Evolutionary conservation across 2,888 invertebrate genomes (phyloP).

Genomic region (Drosophila fungiperda): DNA sequence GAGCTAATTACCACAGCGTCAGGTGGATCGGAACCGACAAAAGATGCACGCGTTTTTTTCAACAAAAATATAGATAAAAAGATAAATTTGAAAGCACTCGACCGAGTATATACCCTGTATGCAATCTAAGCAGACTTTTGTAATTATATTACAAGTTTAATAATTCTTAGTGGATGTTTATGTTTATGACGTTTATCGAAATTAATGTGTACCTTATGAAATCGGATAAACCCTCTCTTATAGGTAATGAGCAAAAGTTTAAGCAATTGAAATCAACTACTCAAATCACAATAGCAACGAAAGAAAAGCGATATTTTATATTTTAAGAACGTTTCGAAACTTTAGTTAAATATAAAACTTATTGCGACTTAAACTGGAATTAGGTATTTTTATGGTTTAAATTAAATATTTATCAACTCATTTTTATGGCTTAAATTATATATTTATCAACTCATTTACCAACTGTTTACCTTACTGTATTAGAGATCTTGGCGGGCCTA

Average conservation of each 20-base stretch:
- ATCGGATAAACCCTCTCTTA: neutral
- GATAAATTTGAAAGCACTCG: neutral
- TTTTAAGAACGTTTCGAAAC: neutral
- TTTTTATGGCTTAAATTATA: neutral
- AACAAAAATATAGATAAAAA: conserved; percentile 6
- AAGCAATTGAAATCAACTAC: neutral
- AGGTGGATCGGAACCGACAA: conserved; percentile 15
- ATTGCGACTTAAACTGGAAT: neutral
- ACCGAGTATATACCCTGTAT: neutral
- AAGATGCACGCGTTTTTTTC: neutral
- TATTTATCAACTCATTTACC: neutral
- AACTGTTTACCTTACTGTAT: neutral
- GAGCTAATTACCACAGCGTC: conserved; percentile 44
- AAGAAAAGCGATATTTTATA: neutral
- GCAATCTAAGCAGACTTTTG: neutral
- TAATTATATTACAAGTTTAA: neutral
- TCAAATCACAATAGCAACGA: neutral
- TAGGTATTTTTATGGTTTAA: neutral
- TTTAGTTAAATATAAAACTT: neutral
- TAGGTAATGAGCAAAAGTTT: neutral
- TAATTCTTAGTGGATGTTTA: neutral
- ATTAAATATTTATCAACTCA: neutral
- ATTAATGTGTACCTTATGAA: neutral
- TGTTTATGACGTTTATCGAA: neutral
- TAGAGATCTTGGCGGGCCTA: neutral